Conservation (phyloP, 1,140 invertebrate species). For the Achroia grisella region DNA sequence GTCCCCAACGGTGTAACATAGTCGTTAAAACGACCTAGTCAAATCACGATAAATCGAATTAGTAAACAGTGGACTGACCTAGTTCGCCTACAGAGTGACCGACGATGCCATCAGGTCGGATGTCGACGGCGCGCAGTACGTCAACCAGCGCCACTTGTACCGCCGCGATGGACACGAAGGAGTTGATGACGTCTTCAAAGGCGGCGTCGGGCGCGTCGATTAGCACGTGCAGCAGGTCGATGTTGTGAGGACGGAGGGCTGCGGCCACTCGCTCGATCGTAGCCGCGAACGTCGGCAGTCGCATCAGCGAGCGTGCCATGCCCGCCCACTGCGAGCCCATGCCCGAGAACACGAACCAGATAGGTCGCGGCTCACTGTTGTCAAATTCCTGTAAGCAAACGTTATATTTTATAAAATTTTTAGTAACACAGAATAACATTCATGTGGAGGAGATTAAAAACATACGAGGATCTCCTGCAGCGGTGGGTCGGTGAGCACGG, state of each 20-base stretch:
- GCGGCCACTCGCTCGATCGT: slow-evolving; percentile 85
- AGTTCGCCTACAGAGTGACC: slow-evolving; percentile 97
- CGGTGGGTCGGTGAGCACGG: slow-evolving; percentile 76
- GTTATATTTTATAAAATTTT: no score
- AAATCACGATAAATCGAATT: neutral
- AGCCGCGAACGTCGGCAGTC: slow-evolving; percentile 84
- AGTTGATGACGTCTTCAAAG: slow-evolving; percentile 89
- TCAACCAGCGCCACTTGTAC: slow-evolving; percentile 96
- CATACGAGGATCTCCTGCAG: slow-evolving; percentile 63
- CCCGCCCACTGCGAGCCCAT: slow-evolving; percentile 98
- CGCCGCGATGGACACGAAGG: slow-evolving; percentile 95
- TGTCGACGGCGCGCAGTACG: slow-evolving; percentile 82
- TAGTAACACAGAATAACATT: no score
- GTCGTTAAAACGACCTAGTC: no score
- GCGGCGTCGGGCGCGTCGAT: slow-evolving; percentile 82
- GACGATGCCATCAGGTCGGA: slow-evolving; percentile 93
- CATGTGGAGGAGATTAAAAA: neutral
- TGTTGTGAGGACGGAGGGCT: slow-evolving; percentile 81
- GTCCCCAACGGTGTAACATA: no score
- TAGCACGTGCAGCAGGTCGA: slow-evolving; percentile 89
- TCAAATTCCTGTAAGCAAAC: slow-evolving; percentile 26
- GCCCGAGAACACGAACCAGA: slow-evolving; percentile 97
- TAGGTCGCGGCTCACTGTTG: slow-evolving; percentile 78
- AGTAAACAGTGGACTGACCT: slow-evolving; percentile 44
- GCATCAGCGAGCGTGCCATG: slow-evolving; percentile 91